phyloP scores from a whole-genome alignment of 2,797 vertebrate species.

The Halcyon smyrnensis region DNA sequence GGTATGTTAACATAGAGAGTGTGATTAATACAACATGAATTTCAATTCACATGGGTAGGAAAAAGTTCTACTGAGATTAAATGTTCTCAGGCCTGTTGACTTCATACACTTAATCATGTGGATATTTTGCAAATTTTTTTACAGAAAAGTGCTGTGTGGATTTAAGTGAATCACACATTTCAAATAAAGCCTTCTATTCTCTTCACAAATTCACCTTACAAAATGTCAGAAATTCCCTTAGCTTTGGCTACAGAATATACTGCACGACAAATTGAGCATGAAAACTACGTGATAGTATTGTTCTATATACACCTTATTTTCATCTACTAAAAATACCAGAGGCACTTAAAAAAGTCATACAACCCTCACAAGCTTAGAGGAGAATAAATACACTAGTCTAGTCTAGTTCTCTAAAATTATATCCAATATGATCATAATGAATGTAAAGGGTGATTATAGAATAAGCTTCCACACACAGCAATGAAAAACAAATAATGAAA shows the following conservation, averaged over 20 bases:
- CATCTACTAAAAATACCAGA: not conserved
- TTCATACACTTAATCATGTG: not conserved
- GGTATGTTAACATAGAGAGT: not conserved
- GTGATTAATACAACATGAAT: slow-evolving; percentile 29
- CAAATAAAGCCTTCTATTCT: not conserved
- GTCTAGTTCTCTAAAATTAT: not conserved
- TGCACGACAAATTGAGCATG: not conserved
- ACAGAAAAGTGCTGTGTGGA: not conserved
- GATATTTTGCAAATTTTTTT: slow-evolving; percentile 4
- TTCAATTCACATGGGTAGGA: not conserved
- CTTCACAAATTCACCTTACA: not conserved
- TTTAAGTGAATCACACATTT: not conserved
- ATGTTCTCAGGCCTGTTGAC: not conserved
- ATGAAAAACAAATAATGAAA: not conserved
- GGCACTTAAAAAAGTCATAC: not conserved
- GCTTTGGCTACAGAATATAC: not conserved
- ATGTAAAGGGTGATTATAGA: not conserved
- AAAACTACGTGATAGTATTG: not conserved
- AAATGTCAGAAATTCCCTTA: not conserved
- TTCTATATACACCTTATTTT: not conserved
- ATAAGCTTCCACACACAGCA: not conserved
- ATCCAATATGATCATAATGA: not conserved
- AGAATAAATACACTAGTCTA: not conserved
- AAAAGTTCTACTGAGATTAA: slow-evolving; percentile 36
- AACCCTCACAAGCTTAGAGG: not conserved